Evolutionary conservation across 2,113 vertebrate species (phyloP).

Genomic region (Nesoenas mayeri): DNA sequence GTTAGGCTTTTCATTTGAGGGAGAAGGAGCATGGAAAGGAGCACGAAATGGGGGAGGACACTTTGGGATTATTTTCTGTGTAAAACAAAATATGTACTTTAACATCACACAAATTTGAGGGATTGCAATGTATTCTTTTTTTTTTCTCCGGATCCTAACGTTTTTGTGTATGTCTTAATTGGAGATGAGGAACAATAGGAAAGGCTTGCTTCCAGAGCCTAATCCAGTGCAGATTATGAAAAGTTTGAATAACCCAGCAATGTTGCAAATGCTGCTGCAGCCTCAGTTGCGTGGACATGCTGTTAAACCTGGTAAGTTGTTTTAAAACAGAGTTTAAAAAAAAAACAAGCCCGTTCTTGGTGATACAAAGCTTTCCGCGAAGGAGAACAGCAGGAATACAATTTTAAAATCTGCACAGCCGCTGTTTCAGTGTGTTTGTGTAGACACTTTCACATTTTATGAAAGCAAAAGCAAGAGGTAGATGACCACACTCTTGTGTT

Average conservation of each 20-base stretch:
- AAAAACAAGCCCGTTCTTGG: not conserved
- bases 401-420: not conserved
- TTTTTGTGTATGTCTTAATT: slow-evolving; percentile 44
- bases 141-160: not conserved
- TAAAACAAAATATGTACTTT: not conserved
- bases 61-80: not conserved
- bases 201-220: slow-evolving; percentile 93
- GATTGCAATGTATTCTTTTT: not conserved
- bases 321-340: not conserved
- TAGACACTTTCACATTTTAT: not conserved
- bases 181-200: slow-evolving; percentile 90
- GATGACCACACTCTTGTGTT: not conserved
- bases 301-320: slow-evolving; percentile 82
- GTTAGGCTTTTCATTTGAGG: not conserved
- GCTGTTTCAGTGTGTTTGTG: not conserved
- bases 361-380: not conserved
- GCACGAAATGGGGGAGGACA: not conserved
- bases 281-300: slow-evolving; percentile 80
- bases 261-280: slow-evolving; percentile 91
- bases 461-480: not conserved
- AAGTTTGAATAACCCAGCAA: slow-evolving; percentile 92
- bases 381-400: not conserved
- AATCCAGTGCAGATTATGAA: slow-evolving; percentile 92
- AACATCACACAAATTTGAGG: not conserved
- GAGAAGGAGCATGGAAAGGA: not conserved